Evolutionary conservation across 2,888 invertebrate species (phyloP).

Genomic region (Eupithecia tripunctaria): DNA sequence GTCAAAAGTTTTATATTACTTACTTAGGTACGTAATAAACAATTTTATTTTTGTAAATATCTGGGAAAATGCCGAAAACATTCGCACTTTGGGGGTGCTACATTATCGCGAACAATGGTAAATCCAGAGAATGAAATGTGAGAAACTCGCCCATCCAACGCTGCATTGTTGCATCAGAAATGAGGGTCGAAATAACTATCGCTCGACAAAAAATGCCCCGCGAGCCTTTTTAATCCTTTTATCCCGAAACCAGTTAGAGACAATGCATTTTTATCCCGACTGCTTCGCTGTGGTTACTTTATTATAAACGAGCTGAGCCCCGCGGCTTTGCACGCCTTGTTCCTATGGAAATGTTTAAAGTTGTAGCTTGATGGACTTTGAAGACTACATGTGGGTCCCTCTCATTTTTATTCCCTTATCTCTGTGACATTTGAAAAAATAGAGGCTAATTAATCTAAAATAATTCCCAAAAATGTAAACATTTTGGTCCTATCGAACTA

Average conservation of each 20-base stretch:
- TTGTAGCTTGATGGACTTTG: no score
- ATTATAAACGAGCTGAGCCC: no score
- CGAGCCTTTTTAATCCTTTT: slow-evolving; percentile 56
- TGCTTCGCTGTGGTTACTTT: slow-evolving; percentile 1
- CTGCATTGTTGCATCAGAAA: slow-evolving; percentile 46
- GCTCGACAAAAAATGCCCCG: slow-evolving; percentile 57
- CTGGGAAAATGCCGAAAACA: neutral
- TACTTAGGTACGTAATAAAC: no score
- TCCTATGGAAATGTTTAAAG: no score
- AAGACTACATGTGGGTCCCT: no score
- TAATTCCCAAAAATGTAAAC: no score
- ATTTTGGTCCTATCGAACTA: no score
- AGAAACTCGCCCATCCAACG: slow-evolving; percentile 21
- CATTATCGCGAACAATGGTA: neutral
- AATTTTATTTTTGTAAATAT: neutral
- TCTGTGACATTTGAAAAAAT: no score
- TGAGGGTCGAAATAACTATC: slow-evolving; percentile 53
- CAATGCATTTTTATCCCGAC: slow-evolving; percentile 49
- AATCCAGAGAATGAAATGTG: slow-evolving; percentile 14
- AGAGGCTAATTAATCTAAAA: no score
- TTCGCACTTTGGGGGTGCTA: neutral
- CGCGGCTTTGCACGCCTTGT: no score
- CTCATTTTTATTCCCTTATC: no score
- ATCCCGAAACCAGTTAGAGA: slow-evolving; percentile 61
- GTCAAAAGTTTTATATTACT: no score